Evolutionary conservation across 2,888 invertebrate species (phyloP).

Genomic region (Harpalus rubripes): DNA sequence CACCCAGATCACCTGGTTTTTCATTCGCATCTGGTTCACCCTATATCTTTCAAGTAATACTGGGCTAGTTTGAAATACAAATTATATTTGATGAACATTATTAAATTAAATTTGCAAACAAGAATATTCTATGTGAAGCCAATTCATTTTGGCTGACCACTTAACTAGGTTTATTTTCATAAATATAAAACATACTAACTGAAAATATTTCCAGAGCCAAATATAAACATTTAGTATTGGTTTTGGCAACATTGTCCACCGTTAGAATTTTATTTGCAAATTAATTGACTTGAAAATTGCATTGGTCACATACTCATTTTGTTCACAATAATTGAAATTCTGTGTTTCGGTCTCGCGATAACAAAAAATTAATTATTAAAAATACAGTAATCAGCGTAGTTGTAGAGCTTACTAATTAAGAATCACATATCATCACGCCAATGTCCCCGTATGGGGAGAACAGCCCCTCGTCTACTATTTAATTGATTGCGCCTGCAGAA

Average conservation of each 20-base stretch:
- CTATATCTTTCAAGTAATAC: too few relatives aligned
- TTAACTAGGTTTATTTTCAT: not conserved
- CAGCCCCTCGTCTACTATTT: not conserved
- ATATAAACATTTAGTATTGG: not conserved
- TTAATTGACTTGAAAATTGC: not conserved
- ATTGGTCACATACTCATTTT: not conserved
- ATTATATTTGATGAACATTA: too few relatives aligned
- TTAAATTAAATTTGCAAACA: too few relatives aligned
- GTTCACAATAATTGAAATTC: conserved; percentile 6
- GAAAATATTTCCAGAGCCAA: not conserved
- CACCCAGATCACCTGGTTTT: too few relatives aligned
- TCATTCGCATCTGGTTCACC: too few relatives aligned
- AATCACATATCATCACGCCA: not conserved
- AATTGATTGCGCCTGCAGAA: not conserved
- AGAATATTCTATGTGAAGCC: not conserved
- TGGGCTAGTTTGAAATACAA: too few relatives aligned
- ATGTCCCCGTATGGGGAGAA: not conserved
- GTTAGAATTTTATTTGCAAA: conserved; percentile 1
- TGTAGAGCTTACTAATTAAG: not conserved
- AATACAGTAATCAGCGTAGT: not conserved
- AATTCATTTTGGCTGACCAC: not conserved
- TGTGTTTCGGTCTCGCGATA: not conserved
- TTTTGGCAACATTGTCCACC: not conserved
- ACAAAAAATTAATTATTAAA: not conserved
- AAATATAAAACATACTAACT: not conserved